Evolutionary conservation across 2,888 invertebrate species (phyloP).

Genomic region (Epiblema foenella): DNA sequence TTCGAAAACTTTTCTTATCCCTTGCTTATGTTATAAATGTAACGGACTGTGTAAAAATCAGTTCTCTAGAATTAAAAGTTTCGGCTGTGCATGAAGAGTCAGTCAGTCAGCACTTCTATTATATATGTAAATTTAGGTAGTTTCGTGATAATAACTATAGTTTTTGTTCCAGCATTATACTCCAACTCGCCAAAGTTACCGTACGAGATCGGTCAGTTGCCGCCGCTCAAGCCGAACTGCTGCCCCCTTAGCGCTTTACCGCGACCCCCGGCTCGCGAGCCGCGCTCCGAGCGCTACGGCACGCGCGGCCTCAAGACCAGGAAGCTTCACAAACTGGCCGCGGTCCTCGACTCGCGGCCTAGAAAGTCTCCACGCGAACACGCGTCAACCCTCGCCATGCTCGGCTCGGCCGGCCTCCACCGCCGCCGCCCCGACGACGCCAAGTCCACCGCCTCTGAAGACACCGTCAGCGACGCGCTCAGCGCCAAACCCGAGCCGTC

Average conservation of each 20-base stretch:
- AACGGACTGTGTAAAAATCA: too few relatives aligned
- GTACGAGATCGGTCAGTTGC: conserved; percentile 89
- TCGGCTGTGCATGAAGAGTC: too few relatives aligned
- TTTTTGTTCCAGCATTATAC: conserved; percentile 77
- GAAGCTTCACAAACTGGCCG: conserved; percentile 66
- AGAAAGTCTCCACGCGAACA: conserved; percentile 95
- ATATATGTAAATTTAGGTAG: too few relatives aligned
- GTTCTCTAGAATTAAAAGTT: too few relatives aligned
- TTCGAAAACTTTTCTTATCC: too few relatives aligned
- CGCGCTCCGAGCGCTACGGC: conserved; percentile 55
- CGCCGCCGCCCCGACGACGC: conserved; percentile 82
- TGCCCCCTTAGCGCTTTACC: conserved; percentile 80
- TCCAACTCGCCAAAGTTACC: conserved; percentile 89
- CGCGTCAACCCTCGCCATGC: conserved; percentile 93
- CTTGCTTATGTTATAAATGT: too few relatives aligned
- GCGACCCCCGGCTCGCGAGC: conserved; percentile 5
- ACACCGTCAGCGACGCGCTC: conserved; percentile 70
- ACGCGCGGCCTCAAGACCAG: conserved; percentile 74
- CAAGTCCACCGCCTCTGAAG: conserved; percentile 79
- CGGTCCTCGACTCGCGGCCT: conserved; percentile 84
- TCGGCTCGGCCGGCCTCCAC: conserved; percentile 86
- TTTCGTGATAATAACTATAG: too few relatives aligned
- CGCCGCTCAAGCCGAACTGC: conserved; percentile 85
- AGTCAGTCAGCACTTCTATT: too few relatives aligned
- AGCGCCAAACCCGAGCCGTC: conserved; percentile 67